Percentiles rank a stretch among this genome's conserved stretches.
These are phyloP conservation scores for Phenganax stokvisi DNA, from an alignment of 92 coral and sea anemone species.

Conservation along the genomic window DNA sequence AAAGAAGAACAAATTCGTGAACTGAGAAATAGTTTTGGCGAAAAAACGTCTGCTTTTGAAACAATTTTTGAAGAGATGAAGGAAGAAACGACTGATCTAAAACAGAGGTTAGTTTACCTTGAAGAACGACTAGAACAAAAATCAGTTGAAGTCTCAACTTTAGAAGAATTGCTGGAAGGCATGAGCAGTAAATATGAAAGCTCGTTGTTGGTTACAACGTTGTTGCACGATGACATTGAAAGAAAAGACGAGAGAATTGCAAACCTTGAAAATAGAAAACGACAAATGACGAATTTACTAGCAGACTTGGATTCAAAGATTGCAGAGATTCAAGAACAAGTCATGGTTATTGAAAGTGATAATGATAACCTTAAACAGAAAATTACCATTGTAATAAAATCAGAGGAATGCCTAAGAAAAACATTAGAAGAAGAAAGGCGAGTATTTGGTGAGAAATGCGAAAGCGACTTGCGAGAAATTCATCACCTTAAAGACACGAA, in stretches of 20 bases:
- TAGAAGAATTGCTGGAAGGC: not conserved
- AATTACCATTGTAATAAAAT: not conserved
- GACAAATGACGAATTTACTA: conserved; percentile 14
- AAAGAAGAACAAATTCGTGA: not conserved
- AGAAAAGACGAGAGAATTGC: conserved; percentile 22
- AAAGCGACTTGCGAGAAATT: conserved; percentile 10
- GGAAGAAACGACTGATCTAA: not conserved
- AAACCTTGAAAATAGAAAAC: conserved; percentile 5
- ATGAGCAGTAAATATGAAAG: conserved; percentile 11
- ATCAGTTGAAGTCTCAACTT: not conserved
- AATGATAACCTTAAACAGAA: conserved; percentile 5
- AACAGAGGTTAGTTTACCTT: not conserved
- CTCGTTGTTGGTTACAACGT: conserved; percentile 1
- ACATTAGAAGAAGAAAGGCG: conserved; percentile 6
- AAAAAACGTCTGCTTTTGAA: conserved; percentile 10
- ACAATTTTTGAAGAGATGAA: not conserved
- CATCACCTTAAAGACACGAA: conserved; percentile 16
- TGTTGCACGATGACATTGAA: conserved; percentile 18
- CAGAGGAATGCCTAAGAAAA: conserved; percentile 12
- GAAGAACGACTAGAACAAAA: not conserved
- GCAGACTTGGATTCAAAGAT: conserved; percentile 31
- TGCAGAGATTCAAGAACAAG: conserved; percentile 36
- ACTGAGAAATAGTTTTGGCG: not conserved
- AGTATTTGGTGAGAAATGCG: conserved; percentile 16
- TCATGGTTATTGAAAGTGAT: conserved; percentile 14